phyloP scores from a whole-genome alignment of 2,113 vertebrate genomes.

The Macquaria australasica region DNA sequence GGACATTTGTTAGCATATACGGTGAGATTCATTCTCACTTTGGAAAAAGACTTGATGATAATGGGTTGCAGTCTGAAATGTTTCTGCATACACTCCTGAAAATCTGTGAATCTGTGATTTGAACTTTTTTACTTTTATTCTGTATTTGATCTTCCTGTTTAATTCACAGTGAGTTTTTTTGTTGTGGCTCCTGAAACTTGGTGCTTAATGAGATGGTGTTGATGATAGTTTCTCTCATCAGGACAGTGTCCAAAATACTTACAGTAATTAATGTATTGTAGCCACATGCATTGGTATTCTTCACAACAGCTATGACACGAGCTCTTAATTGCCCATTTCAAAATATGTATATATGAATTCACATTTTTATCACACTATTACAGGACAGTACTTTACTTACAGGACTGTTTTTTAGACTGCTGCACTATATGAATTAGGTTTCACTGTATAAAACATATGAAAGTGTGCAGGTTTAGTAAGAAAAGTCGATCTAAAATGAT shows the following conservation, averaged over 20 bases:
- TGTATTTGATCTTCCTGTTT: neutral
- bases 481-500: neutral
- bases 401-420: neutral
- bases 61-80: neutral
- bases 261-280: neutral
- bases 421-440: neutral
- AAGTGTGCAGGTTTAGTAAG: neutral
- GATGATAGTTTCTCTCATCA: slow-evolving; percentile 16
- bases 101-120: neutral
- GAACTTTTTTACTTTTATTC: neutral
- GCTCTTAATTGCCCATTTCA: neutral
- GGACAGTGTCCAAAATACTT: slow-evolving; percentile 22
- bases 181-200: neutral
- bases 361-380: slow-evolving; percentile 1
- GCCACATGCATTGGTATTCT: neutral
- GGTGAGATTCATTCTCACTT: slow-evolving; percentile 7
- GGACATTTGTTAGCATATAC: slow-evolving; percentile 33
- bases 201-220: slow-evolving; percentile 4
- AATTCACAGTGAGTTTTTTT: neutral
- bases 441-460: neutral
- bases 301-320: neutral
- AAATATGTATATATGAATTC: slow-evolving; percentile 5
- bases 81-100: neutral
- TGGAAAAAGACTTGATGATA: neutral
- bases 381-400: neutral